Base-by-base conservation (phyloP, 2,113 vertebrate genomes). In the Hassar affinis region DNA sequence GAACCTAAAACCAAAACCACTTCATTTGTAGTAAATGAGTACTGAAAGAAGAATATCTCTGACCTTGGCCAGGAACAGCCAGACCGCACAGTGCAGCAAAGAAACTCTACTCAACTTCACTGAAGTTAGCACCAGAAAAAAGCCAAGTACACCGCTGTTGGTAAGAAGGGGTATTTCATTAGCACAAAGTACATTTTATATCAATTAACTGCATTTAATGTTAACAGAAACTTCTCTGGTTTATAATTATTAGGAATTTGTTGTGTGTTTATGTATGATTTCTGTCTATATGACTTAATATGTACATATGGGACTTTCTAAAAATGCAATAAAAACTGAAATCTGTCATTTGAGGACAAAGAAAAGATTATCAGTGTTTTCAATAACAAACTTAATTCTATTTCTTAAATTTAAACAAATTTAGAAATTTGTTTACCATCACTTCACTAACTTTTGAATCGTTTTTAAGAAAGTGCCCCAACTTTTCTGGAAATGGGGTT, bases 1-100 rank as follows among this genome's bases (percentile, higher is more conserved):
- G 59, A 57, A 25, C 30, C 27, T 6, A 2, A 0, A 4, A 3
- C 14, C 11, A 7, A 35, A 18, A 35, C 33, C 20, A 0, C 59
- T 59, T 59, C 27, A 22, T 27, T 56, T 38, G 33, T 59, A n/a
- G 22, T 33, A 4, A 45, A 56, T 10, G 6, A 71, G 42, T 0
- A 52, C n/a, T 27, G 33, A 81, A 57, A 72, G 83, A 22, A 72
- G 12, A 11, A 80, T 1, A 38, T 47, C 68, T 35, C 91, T 95
- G 93, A 99, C 98, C 97, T 99, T 98, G 6, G 98, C 95, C 80
- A 97, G 42, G 85, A 97, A 95, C 75, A 87, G 93, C 96, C 96
- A 99, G n/a, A 94, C 89, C 69, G 93, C 90, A 52, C 93, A 95
- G 72, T 97, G 96, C 76, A 94, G 93, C 3, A 94, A 88, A 75